A percentile compares a stretch with the other conserved stretches of the same genome.
These are phyloP conservation scores for Temnothorax unifasciatus DNA, from an alignment of 2,888 invertebrate species.

Conservation along the genomic window DNA sequence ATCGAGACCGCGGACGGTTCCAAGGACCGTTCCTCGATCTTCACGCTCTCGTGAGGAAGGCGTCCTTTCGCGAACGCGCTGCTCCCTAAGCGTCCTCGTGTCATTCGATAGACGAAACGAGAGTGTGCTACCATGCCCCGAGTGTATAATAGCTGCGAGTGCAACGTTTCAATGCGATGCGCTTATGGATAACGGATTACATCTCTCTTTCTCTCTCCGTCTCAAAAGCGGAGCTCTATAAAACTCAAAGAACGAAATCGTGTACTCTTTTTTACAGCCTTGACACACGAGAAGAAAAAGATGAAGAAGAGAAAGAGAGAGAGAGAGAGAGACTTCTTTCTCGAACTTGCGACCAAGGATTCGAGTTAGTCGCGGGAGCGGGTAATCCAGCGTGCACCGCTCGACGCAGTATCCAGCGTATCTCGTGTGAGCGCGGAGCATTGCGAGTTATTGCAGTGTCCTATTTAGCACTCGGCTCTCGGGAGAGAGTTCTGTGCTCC, in stretches of 20 bases:
- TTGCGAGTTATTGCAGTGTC: conserved; percentile 13
- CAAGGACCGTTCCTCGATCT: conserved; percentile 47
- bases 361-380: background rate
- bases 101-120: background rate
- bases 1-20: conserved; percentile 31
- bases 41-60: conserved; percentile 63
- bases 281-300: background rate
- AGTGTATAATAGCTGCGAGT: background rate
- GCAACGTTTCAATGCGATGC: background rate
- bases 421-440: conserved; percentile 9
- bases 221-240: background rate
- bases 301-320: background rate
- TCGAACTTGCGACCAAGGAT: background rate
- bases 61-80: conserved; percentile 55
- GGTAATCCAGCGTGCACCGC: background rate
- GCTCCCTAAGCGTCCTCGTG: conserved; percentile 8
- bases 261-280: background rate
- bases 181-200: conserved; percentile 3
- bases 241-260: background rate
- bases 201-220: too few species aligned
- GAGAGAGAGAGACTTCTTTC: background rate
- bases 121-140: background rate
- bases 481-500: conserved; percentile 17
- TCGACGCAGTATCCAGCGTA: conserved; percentile 20
- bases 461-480: conserved; percentile 40